Evolutionary conservation across 1,140 invertebrate species (phyloP).

Genomic region (Drosophila hydei): DNA sequence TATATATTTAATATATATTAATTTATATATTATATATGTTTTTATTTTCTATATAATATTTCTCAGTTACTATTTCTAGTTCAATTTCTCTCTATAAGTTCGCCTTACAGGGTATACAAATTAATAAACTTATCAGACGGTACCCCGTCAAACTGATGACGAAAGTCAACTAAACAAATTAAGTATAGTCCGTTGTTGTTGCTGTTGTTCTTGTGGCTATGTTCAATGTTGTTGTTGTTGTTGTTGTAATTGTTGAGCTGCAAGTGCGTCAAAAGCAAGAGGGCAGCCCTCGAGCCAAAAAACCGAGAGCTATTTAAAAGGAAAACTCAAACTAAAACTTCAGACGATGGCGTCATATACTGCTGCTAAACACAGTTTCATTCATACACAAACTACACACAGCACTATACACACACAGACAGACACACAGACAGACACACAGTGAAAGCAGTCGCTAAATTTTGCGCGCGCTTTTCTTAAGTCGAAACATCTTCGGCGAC

Average conservation of each 20-base stretch:
- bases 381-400: neutral
- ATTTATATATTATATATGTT: too few species aligned
- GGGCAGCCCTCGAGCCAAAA: conserved; percentile 15
- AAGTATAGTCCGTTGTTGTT: conserved; percentile 27
- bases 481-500: conserved; percentile 66
- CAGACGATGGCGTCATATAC: conserved; percentile 48
- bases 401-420: neutral
- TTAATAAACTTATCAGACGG: conserved; percentile 37
- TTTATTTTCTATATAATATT: neutral
- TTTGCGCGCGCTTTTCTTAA: conserved; percentile 75
- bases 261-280: conserved; percentile 49
- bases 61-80: neutral
- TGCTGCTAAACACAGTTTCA: conserved; percentile 2
- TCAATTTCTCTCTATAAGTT: neutral
- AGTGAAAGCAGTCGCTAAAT: conserved; percentile 50
- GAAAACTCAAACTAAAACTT: conserved; percentile 68
- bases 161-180: conserved; percentile 51
- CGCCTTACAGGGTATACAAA: conserved; percentile 23
- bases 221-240: conserved; percentile 17
- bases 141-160: conserved; percentile 40
- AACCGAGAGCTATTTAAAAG: conserved; percentile 54
- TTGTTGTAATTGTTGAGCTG: conserved; percentile 26
- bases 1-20: too few species aligned
- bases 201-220: conserved; percentile 3
- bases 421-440: conserved; percentile 10